Conservation (phyloP, 2,888 invertebrate species). For the Platerodrilus igneus region DNA sequence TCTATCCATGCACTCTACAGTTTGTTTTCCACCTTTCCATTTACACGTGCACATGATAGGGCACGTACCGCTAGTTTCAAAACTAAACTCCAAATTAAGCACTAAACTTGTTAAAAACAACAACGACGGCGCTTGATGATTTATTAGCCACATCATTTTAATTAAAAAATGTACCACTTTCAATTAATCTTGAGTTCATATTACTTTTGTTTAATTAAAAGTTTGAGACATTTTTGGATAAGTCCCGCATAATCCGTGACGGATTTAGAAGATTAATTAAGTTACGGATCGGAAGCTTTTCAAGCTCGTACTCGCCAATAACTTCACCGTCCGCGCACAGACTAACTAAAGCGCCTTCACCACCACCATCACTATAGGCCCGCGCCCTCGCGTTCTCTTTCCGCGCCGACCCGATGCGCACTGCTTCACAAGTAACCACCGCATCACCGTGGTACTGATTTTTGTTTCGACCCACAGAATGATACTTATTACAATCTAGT, state of each 20-base stretch:
- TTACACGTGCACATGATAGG: slow-evolving; percentile 82
- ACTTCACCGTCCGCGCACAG: slow-evolving; percentile 44
- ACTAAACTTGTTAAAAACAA: slow-evolving; percentile 24
- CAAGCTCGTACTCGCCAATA: slow-evolving; percentile 13
- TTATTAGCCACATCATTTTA: slow-evolving; percentile 16
- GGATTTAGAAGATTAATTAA: slow-evolving; percentile 19
- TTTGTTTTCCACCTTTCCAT: slow-evolving; percentile 92
- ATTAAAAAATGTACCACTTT: slow-evolving; percentile 8
- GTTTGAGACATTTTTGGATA: slow-evolving; percentile 10
- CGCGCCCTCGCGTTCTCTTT: slow-evolving; percentile 53
- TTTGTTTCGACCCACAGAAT: slow-evolving; percentile 36
- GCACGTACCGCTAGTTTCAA: slow-evolving; percentile 59
- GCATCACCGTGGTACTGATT: slow-evolving; percentile 45
- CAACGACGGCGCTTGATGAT: slow-evolving; percentile 8
- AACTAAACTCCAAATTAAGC: slow-evolving; percentile 31
- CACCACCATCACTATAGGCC: slow-evolving; percentile 52
- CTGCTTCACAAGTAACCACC: slow-evolving; percentile 47
- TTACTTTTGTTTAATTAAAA: slow-evolving; percentile 13
- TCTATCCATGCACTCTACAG: slow-evolving; percentile 84
- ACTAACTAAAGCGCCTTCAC: slow-evolving; percentile 45
- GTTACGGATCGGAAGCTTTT: slow-evolving; percentile 12
- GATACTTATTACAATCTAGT: slow-evolving; percentile 29
- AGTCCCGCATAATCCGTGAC: slow-evolving; percentile 12
- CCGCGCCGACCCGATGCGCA: slow-evolving; percentile 49
- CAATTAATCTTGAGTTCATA: slow-evolving; percentile 15